Evolutionary conservation across 2,888 invertebrate species (phyloP), one percentile per base, ranked within the genome.

Genomic region (Caradrina clavipalpis): DNA sequence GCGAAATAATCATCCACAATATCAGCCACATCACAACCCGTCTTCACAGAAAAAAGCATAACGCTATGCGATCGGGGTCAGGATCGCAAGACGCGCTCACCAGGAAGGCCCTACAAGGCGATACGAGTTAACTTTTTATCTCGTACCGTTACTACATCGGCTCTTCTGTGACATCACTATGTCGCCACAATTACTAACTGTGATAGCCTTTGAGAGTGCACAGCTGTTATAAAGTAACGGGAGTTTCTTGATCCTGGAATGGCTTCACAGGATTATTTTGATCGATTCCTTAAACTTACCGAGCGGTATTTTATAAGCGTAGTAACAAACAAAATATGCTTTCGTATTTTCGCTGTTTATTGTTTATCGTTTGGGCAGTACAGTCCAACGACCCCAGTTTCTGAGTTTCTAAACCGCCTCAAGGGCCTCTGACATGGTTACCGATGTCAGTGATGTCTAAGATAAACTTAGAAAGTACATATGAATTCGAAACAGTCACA

Each of bases 81-180:
- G 83, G 79, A 84, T 71, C 79, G 80, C 71, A 58, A 35, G 69
- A 45, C 74, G 55, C 71, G 75, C 75, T 67, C 67, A 78, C 47
- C 91, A 90, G 90, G 91, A 90, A 90, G 86, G 69, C 91, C 87
- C 68, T 91, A 89, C 71, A 89, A 76, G 89, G 89, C 65, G 55
- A 60, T 76, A 73, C 78, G 55, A 71, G 80, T 87, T 87, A 59
- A 78, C 77, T 90, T 91, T 90, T 90, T 88, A 82, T 80, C 62
- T 60, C 69, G 55, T 73, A 88, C 91, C 88, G 90, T 90, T 90
- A 89, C 76, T 59, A 61, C 78, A 78, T 76, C 79, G 61, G 69
- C 57, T 73, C 63, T 26, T 80, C 76, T 65, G 76, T 85, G 78
- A 83, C 80, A 81, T 84, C 84, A 82, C 82, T 81, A 77, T 79